Percentiles rank a stretch among this genome's conserved stretches.
Conservation (phyloP, 1,140 invertebrate species). For the Caenorhabditis brenneri region DNA sequence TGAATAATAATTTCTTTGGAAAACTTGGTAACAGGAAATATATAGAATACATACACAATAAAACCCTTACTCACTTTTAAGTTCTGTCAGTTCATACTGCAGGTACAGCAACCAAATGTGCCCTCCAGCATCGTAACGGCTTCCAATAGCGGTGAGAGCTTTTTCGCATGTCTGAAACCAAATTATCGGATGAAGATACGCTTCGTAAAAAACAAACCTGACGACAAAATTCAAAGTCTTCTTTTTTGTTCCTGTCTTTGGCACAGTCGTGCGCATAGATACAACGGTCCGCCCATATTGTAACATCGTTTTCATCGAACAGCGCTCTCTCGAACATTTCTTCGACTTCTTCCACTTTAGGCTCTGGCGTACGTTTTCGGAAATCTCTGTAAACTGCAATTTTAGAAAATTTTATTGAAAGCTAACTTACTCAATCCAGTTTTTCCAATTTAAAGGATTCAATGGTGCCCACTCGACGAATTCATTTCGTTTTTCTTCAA, state of each 20-base stretch:
- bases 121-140: conserved; percentile 1
- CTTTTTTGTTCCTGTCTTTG: not conserved
- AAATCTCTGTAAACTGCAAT: not conserved
- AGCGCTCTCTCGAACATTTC: conserved; percentile 2
- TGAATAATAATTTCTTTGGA: not conserved
- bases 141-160: not conserved
- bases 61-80: not conserved
- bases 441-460: conserved; percentile 3
- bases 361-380: not conserved
- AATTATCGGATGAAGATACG: no score
- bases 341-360: not conserved
- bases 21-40: not conserved
- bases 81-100: not conserved
- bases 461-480: conserved; percentile 3
- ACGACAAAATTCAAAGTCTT: not conserved
- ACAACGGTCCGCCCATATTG: not conserved
- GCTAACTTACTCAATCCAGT: conserved; percentile 5
- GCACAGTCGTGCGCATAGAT: not conserved
- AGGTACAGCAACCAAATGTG: conserved; percentile 3
- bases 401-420: not conserved
- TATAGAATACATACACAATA: not conserved
- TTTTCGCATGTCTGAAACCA: not conserved
- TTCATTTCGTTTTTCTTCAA: not conserved
- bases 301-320: conserved; percentile 1
- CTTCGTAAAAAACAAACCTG: not conserved